Percentiles rank a stretch among this genome's conserved stretches.
Conservation (phyloP, 1,140 invertebrate species). For the Triops cancriformis region DNA sequence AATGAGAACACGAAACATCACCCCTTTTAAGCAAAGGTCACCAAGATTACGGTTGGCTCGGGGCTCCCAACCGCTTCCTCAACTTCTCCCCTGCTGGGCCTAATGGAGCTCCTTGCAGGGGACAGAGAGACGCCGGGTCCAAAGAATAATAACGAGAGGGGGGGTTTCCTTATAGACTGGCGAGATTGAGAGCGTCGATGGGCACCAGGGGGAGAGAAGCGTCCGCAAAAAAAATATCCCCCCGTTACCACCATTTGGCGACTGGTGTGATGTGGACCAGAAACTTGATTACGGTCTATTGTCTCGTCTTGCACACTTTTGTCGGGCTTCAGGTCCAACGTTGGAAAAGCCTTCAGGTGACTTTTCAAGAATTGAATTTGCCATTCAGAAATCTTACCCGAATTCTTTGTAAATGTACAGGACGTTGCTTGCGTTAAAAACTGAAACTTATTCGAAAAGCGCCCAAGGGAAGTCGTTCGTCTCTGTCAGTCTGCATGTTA, state of each 20-base stretch:
- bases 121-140: background rate
- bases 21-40: conserved; percentile 13
- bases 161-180: background rate
- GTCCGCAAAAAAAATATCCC: background rate
- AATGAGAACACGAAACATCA: conserved; percentile 5
- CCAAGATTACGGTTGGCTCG: background rate
- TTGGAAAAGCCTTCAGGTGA: background rate
- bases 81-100: conserved; percentile 11
- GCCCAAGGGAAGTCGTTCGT: background rate
- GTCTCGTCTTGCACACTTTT: background rate
- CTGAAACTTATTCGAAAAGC: background rate
- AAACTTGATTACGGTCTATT: conserved; percentile 8
- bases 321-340: background rate
- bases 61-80: background rate
- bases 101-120: conserved; percentile 4
- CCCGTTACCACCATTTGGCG: background rate
- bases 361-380: background rate
- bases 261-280: conserved; percentile 12
- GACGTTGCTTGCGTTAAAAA: background rate
- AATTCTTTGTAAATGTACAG: background rate
- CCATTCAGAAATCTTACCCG: background rate
- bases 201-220: background rate
- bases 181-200: background rate
- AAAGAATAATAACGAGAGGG: background rate
- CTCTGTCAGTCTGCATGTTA: conserved; percentile 4